phyloP scores from a whole-genome alignment of 2,888 invertebrate species.

The Agrotis exclamationis region DNA sequence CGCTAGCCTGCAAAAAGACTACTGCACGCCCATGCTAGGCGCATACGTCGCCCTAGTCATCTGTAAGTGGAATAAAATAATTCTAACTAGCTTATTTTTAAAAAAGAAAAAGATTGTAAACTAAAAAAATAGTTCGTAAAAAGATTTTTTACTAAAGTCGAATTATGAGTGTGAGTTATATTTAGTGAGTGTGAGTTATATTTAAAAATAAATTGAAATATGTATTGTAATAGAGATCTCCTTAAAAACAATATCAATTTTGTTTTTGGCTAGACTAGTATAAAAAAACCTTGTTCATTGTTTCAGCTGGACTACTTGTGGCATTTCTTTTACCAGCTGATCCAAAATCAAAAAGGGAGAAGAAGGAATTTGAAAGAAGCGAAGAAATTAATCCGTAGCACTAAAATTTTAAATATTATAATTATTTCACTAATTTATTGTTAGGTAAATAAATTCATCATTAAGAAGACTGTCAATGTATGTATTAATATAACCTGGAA shows the following conservation, averaged over 20 bases:
- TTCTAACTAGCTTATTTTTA: not conserved
- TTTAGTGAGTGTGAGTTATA: too few species aligned
- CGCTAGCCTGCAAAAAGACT: conserved; percentile 73
- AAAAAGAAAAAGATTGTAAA: not conserved
- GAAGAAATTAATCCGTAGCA: conserved; percentile 2
- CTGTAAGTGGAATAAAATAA: conserved; percentile 72
- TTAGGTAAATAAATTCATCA: not conserved
- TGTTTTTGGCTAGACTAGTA: too few species aligned
- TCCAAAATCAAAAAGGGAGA: conserved; percentile 24
- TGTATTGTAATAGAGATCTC: too few species aligned
- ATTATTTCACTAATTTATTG: not conserved
- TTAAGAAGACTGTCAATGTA: not conserved
- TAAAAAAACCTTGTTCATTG: conserved; percentile 6
- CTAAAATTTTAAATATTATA: not conserved
- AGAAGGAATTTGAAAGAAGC: conserved; percentile 4
- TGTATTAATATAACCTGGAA: not conserved
- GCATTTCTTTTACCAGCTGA: conserved; percentile 78
- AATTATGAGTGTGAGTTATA: too few species aligned
- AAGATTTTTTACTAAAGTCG: too few species aligned
- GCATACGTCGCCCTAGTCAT: conserved; percentile 77
- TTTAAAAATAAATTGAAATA: too few species aligned
- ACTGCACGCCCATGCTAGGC: conserved; percentile 79
- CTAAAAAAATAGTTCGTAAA: too few species aligned
- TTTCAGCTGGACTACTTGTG: conserved; percentile 81
- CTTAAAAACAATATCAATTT: too few species aligned